phyloP scores from a whole-genome alignment of 92 coral and sea anemone genomes.

The Paramuricea clavata region DNA sequence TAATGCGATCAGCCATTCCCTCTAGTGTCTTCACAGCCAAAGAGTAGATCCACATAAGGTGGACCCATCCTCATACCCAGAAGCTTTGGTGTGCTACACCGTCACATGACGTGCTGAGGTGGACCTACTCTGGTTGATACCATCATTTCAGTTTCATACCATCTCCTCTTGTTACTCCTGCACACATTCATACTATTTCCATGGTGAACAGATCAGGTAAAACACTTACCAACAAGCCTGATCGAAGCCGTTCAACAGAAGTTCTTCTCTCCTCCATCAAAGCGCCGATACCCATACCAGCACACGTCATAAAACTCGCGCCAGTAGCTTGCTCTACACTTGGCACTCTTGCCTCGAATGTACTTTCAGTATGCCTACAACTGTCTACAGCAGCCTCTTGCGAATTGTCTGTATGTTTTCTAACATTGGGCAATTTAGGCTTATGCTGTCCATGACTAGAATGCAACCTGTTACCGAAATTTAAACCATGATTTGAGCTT shows the following conservation, averaged over 20 bases:
- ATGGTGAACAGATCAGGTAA: too few species aligned
- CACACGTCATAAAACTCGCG: slow-evolving; percentile 2
- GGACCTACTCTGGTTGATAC: too few species aligned
- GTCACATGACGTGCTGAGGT: too few species aligned
- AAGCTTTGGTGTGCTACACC: too few species aligned
- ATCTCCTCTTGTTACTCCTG: not conserved
- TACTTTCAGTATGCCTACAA: not conserved
- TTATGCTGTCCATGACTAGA: slow-evolving; percentile 30
- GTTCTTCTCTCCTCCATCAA: slow-evolving; percentile 75
- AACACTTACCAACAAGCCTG: slow-evolving; percentile 81
- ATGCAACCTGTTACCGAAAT: not conserved
- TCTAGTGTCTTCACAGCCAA: too few species aligned
- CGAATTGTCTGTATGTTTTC: slow-evolving; percentile 4
- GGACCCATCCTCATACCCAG: too few species aligned
- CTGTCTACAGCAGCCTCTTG: not conserved
- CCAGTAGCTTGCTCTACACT: not conserved
- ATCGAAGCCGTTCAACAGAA: slow-evolving; percentile 90
- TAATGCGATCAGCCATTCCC: too few species aligned
- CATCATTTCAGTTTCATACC: too few species aligned
- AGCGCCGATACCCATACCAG: slow-evolving; percentile 1
- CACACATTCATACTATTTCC: not conserved
- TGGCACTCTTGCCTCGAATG: not conserved
- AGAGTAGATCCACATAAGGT: too few species aligned
- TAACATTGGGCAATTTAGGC: slow-evolving; percentile 23
- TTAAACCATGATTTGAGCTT: not conserved